Conservation (phyloP, 2,797 vertebrate species). For the Poecilia gillii region DNA sequence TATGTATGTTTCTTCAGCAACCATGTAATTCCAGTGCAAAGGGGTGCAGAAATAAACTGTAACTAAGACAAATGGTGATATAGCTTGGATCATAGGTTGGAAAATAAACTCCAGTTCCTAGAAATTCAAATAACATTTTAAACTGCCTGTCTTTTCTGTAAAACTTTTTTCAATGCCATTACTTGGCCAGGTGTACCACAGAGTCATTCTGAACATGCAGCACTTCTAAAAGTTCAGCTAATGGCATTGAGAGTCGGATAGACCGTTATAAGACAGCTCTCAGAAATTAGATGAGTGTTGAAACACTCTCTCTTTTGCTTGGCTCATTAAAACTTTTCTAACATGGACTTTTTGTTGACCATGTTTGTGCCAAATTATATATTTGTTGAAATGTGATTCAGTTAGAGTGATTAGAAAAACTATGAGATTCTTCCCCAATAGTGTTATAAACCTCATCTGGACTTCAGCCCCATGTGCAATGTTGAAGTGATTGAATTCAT, state of each 20-base stretch:
- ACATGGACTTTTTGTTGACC: not conserved
- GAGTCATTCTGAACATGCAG: not conserved
- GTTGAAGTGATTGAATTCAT: constrained; percentile 43
- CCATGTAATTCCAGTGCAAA: not conserved
- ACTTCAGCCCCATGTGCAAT: constrained; percentile 61
- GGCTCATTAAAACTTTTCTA: not conserved
- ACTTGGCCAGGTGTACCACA: not conserved
- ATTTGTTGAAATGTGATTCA: not conserved
- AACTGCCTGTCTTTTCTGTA: not conserved
- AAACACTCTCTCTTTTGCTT: not conserved
- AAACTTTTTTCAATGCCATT: not conserved
- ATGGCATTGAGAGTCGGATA: not conserved
- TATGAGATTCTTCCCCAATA: not conserved
- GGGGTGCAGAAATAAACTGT: not conserved
- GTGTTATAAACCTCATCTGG: constrained; percentile 30
- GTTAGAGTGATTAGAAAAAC: not conserved
- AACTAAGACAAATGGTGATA: not conserved
- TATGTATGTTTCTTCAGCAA: not conserved
- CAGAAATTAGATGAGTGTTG: not conserved
- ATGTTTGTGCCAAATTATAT: not conserved
- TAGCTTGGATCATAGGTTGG: not conserved
- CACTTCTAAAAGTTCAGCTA: not conserved
- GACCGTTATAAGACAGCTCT: not conserved
- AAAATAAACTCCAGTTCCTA: not conserved
- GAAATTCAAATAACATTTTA: not conserved